Evolutionary conservation across 2,797 vertebrate genomes (phyloP), one percentile per base, ranked within the genome.

Genomic region (Enteromius viviparus): DNA sequence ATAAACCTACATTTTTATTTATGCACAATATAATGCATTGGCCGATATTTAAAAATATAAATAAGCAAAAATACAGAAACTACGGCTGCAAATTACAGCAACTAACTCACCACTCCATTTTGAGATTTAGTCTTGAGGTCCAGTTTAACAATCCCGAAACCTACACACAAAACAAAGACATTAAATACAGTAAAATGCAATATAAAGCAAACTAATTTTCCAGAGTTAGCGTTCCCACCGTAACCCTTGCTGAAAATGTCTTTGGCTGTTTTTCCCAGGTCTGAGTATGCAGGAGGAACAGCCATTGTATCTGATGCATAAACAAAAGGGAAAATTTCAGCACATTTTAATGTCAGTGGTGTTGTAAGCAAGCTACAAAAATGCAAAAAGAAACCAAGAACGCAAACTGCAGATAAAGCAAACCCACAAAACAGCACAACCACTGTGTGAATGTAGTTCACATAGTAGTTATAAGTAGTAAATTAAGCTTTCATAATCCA

Each of bases 161-260:
- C 97, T 99, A 92, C 68, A 86, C 91, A 60, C 14, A 71, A 29
- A 42, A 12, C 21, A 47, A 4, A 66, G 6, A 85, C 9, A 14
- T 26, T 17, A 23, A 80, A 82, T 74, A 26, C 85, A 75, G 72
- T 4, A 2, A 5, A 65, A 62, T 26, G 26, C 45, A 11, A 23
- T 0, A 14, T 37, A 45, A 77, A 12, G n/a, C 26, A 37, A 26
- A 58, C 15, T 11, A 6, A 1, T 14, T 53, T 47, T 75, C 19
- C 23, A 32, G 21, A 21, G 19, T 21, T 21, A 40, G 34, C 3
- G 32, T 12, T 6, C 96, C 96, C 87, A 99, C 97, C 97, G 75
- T 98, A 99, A 88, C 97, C 97, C 88, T 99, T 99, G 92, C 95
- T 97, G 91, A 99, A 99, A 72, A 99, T 93, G 90, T 99, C 97